phyloP scores from a whole-genome alignment of 1,140 invertebrate genomes.

The Lepidotrigona ventralis region DNA sequence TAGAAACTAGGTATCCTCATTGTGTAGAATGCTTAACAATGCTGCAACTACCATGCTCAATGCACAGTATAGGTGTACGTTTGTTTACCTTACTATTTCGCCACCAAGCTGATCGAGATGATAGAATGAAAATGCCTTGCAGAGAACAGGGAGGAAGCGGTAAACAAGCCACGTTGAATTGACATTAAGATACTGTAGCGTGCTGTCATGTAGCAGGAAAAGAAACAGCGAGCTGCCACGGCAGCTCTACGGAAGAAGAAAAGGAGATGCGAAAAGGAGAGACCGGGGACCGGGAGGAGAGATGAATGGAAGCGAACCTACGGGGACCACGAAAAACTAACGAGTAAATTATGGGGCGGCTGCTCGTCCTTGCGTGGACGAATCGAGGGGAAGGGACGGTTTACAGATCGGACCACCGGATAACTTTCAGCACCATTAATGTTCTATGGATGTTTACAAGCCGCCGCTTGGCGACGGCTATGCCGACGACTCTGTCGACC shows the following conservation, averaged over 20 bases:
- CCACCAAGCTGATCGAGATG: conserved; percentile 63
- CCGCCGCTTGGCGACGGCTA: conserved; percentile 51
- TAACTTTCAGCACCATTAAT: conserved; percentile 72
- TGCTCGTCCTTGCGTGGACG: conserved; percentile 57
- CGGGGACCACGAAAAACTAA: conserved; percentile 64
- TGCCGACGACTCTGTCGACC: conserved; percentile 51
- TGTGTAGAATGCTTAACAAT: conserved; percentile 10
- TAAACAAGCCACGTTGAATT: conserved; percentile 47
- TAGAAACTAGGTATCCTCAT: not conserved
- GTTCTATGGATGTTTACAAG: conserved; percentile 59
- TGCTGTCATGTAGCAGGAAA: not conserved
- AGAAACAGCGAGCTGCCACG: not conserved
- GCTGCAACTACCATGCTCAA: conserved; percentile 36
- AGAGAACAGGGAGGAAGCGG: conserved; percentile 26
- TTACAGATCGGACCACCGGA: conserved; percentile 63
- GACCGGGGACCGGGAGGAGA: not conserved
- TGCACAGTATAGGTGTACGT: not conserved
- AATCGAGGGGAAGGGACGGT: conserved; percentile 42
- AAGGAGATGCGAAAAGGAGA: not conserved
- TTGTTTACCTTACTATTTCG: conserved; percentile 9
- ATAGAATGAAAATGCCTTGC: conserved; percentile 31
- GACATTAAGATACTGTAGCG: conserved; percentile 44
- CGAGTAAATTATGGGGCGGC: conserved; percentile 75
- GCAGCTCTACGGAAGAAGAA: not conserved
- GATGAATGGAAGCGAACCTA: conserved; percentile 27